Percentiles rank a stretch among this genome's conserved stretches.
These are phyloP conservation scores for Sitophilus oryzae DNA, from an alignment of 1,140 invertebrate species.

Conservation along the genomic window DNA sequence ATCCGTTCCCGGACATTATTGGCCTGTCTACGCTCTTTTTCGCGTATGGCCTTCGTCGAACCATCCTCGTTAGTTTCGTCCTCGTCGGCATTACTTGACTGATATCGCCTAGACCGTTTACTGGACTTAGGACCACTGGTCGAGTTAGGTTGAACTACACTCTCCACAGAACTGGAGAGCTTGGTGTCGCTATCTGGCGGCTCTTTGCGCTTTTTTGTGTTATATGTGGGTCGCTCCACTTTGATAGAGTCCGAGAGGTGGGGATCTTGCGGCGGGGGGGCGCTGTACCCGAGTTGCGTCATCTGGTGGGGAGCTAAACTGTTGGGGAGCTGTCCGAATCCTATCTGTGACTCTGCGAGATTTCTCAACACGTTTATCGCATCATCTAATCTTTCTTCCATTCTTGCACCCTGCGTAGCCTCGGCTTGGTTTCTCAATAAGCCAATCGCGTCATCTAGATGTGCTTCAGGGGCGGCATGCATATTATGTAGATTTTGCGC, in stretches of 20 bases:
- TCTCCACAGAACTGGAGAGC: conserved; percentile 58
- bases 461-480: conserved; percentile 68
- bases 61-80: conserved; percentile 66
- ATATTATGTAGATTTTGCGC: conserved; percentile 52
- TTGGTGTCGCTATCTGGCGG: conserved; percentile 72
- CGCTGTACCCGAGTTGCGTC: conserved; percentile 39
- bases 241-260: conserved; percentile 49
- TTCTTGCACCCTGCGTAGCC: conserved; percentile 70
- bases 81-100: conserved; percentile 53
- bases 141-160: conserved; percentile 46
- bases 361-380: conserved; percentile 90
- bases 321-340: conserved; percentile 41
- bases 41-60: conserved; percentile 85
- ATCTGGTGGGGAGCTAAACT: conserved; percentile 38
- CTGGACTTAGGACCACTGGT: conserved; percentile 54
- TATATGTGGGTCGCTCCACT: conserved; percentile 42
- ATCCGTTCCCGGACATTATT: conserved; percentile 98
- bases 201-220: conserved; percentile 72
- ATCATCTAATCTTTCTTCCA: conserved; percentile 91
- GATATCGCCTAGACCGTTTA: conserved; percentile 68
- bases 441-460: conserved; percentile 84
- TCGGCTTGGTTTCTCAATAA: conserved; percentile 80
- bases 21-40: conserved; percentile 92
- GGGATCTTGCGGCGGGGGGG: conserved; percentile 45
- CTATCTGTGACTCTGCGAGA: conserved; percentile 76